Conservation (phyloP, 2,797 vertebrate species). For the Petrocephalus schoutedeni region DNA sequence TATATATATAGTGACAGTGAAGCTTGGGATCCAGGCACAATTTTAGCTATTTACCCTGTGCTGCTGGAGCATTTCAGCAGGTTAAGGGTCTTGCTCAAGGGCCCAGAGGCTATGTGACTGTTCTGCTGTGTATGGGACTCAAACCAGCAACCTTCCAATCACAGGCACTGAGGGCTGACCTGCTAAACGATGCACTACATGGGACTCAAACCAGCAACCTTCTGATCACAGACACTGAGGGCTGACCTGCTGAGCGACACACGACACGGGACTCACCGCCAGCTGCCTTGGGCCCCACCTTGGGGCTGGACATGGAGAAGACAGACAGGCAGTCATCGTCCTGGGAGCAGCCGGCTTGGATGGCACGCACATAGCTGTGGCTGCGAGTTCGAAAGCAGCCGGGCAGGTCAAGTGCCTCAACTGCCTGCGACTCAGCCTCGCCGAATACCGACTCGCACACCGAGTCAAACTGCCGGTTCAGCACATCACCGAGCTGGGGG, state of each 20-base stretch:
- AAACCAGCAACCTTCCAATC: neutral
- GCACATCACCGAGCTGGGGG: slow-evolving; percentile 78
- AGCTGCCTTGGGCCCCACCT: slow-evolving; percentile 79
- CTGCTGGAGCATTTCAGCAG: neutral
- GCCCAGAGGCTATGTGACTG: neutral
- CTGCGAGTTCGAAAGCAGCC: slow-evolving; percentile 96
- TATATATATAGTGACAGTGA: neutral
- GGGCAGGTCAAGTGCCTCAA: slow-evolving; percentile 93
- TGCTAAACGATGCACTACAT: neutral
- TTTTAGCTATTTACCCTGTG: neutral
- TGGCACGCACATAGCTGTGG: slow-evolving; percentile 97
- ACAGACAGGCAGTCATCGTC: slow-evolving; percentile 96
- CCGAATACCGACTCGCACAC: slow-evolving; percentile 93
- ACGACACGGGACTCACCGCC: slow-evolving; percentile 69
- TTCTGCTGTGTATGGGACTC: neutral
- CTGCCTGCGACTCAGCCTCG: slow-evolving; percentile 90
- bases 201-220: neutral
- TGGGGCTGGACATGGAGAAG: slow-evolving; percentile 83
- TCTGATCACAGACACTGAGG: neutral
- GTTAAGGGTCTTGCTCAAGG: neutral
- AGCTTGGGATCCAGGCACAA: neutral
- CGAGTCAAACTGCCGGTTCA: slow-evolving; percentile 90
- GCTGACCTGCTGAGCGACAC: neutral
- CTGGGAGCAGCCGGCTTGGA: slow-evolving; percentile 97
- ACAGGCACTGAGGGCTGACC: neutral